Percentiles rank a stretch among this genome's conserved stretches.
Conservation (phyloP, 2,113 vertebrate genomes). For the Dasyornis broadbenti region DNA sequence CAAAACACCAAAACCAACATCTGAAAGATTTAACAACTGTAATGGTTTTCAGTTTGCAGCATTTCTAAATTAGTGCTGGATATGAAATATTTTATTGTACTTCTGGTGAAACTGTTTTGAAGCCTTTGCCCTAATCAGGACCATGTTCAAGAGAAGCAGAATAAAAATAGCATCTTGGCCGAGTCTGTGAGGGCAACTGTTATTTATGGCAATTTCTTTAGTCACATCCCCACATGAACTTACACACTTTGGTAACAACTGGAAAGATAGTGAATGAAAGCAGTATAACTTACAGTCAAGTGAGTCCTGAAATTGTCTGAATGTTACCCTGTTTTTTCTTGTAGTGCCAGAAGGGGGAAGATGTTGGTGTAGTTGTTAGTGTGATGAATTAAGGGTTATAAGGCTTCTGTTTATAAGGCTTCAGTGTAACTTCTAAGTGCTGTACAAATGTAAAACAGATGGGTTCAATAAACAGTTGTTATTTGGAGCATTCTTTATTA, state of each 20-base stretch:
- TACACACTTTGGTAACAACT: neutral
- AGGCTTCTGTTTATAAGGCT: neutral
- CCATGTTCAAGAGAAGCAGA: neutral
- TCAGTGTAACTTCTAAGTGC: neutral
- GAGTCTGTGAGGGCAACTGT: neutral
- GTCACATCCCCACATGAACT: neutral
- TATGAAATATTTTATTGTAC: neutral
- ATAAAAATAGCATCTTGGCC: constrained; percentile 15
- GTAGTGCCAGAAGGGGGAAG: neutral
- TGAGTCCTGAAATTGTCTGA: neutral
- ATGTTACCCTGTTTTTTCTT: neutral
- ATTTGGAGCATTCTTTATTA: neutral
- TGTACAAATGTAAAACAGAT: neutral
- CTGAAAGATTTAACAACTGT: neutral
- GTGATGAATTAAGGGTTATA: neutral
- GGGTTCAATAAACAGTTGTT: neutral
- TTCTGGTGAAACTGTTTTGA: neutral
- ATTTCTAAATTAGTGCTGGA: neutral
- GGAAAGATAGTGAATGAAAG: neutral
- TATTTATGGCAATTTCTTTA: constrained; percentile 12
- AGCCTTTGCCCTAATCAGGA: constrained; percentile 7
- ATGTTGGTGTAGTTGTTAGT: neutral
- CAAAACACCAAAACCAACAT: neutral
- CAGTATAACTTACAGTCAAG: neutral
- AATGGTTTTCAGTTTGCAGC: neutral